These are phyloP conservation scores for Bothrops jararaca DNA, from an alignment of 2,113 vertebrate species.

Conservation along the genomic window DNA sequence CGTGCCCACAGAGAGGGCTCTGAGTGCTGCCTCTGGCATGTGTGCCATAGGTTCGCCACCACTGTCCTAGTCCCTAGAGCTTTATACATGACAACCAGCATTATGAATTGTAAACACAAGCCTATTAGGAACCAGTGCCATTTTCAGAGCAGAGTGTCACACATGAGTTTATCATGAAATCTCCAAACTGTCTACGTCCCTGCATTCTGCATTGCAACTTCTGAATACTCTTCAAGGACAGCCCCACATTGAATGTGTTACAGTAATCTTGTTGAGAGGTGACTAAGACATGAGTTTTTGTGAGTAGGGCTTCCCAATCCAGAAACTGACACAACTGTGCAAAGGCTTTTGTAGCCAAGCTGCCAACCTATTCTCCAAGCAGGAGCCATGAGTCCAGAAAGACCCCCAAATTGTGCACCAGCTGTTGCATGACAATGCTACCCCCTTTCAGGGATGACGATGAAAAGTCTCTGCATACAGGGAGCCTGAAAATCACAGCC, in stretches of 20 bases:
- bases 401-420: neutral
- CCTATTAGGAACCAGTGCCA: neutral
- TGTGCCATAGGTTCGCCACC: too few relatives aligned
- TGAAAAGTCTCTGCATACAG: neutral
- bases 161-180: neutral
- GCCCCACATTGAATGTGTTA: neutral
- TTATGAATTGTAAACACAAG: neutral
- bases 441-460: neutral
- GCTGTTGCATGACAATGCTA: neutral
- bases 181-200: neutral
- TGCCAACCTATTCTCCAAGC: neutral
- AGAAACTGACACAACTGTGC: neutral
- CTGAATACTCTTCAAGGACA: neutral
- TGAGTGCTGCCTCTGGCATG: too few relatives aligned
- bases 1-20: too few relatives aligned
- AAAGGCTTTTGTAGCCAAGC: neutral
- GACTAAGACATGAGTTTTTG: neutral
- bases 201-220: neutral
- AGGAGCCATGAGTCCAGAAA: neutral
- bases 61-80: neutral
- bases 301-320: neutral
- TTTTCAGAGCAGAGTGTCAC: neutral
- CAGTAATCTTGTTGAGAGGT: neutral
- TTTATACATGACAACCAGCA: neutral
- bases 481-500: neutral